Base-by-base conservation (phyloP, 2,888 invertebrate genomes). In the Cetonia aurata region DNA sequence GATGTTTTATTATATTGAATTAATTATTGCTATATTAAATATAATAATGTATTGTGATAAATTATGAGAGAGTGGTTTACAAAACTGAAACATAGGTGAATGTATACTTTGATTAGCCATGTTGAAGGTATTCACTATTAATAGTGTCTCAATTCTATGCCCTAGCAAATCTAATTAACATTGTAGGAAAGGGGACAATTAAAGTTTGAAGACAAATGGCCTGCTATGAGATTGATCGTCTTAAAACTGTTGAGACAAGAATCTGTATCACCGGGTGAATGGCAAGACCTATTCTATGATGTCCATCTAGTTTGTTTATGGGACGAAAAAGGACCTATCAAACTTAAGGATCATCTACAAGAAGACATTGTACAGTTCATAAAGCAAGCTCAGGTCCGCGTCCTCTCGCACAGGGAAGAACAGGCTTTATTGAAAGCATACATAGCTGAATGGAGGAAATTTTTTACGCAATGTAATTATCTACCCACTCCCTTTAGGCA, bases 361-460 rank as follows among this genome's bases (percentile, higher is more conserved):
- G 93, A 94, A 80, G 96, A 98, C 83, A 96, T 98, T 74, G 92
- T 95, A 81, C 93, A 95, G 82, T 98, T 97, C 83, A 98, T 98
- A 76, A 93, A 93, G 81, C 93, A 96, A 83, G 97, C 97, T 37
- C 96, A 97, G 84, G 90, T 89, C 79, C 88, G 96, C 78, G 98
- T 99, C 1, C 86, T 96, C 75, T 92, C 94, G 0, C 95, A 98
- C 81, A 90, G 95, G 74, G 98, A 98, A 81, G 98, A 99, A 79
- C 96, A 98, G 82, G 96, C 97, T 0, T 88, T 99, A 44, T 87
- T 99, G 6, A 96, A 96, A 84, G 95, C 98, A 0, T 99, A 99
- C 83, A 99, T 99, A 78, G 91, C 93, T 6, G 99, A 99, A 86
- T 99, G 99, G 99, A 90, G 96, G 60, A 97, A 96, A 83, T 99